Evolutionary conservation across 2,888 invertebrate species (phyloP), one percentile per base, ranked within the genome.

Genomic region (Sminthurides aquaticus): DNA sequence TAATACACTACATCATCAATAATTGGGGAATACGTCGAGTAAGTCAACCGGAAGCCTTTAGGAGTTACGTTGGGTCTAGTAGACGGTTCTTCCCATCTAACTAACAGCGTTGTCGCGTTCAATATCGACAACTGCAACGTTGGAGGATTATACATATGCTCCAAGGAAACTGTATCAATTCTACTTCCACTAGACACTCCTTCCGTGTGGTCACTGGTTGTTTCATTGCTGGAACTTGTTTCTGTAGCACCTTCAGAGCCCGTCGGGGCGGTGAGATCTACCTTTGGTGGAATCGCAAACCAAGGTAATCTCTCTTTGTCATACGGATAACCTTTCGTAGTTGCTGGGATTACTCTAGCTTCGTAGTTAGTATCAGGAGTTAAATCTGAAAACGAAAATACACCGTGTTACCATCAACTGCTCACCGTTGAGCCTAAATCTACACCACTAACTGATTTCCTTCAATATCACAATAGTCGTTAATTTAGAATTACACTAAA

Each of bases 321-420:
- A 11, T 59, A 3, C n/a, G 70, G 68, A 60, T 66, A 70, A 3
- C 70, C 70, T 20, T 55, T 64, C 5, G 67, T 58, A 25, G 73
- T 73, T 26, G 69, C 59, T 24, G 73, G 73, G n/a, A 73, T 67
- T 48, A 73, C 57, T 49, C 73, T 70, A 27, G 69, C 49, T 67
- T 72, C 71, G 59, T 69, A 69, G 24, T 67, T 63, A 55, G 66
- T 28, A 57, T 43, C 57, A n/a, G 57, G n/a, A 2, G 26, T 26
- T 48, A 62, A 48, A n/a, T n/a, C n/a, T n/a, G n/a, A n/a, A n/a
- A n/a, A n/a, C n/a, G n/a, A n/a, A 62, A 57, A 56, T 62, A 48
- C 22, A 49, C 52, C 52, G 5, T 20, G 20, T 8, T 18, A 34
- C n/a, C 22, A 54, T 24, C 34, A 20, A 34, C 18, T 20, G 8